Evolutionary conservation across 2,888 invertebrate genomes (phyloP).

Genomic region (Aricia artaxerxes): DNA sequence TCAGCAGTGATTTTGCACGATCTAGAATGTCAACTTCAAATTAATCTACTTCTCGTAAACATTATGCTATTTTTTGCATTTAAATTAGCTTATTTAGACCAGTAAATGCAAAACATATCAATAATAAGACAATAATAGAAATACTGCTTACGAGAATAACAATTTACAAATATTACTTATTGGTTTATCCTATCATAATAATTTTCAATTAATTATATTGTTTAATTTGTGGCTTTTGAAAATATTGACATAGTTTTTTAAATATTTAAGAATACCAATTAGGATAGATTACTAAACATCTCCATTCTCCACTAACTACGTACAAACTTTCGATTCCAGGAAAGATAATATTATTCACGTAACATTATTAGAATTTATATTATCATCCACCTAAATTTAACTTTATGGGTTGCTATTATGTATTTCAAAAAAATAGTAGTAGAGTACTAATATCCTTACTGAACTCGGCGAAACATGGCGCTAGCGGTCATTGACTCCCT

Average conservation of each 20-base stretch:
- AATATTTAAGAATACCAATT: neutral
- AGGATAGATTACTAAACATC: neutral
- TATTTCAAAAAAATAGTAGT: neutral
- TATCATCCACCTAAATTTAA: neutral
- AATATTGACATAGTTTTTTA: neutral
- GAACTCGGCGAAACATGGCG: too few relatives aligned
- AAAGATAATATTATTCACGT: neutral
- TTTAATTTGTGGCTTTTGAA: neutral
- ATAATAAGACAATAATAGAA: neutral
- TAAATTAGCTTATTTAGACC: neutral
- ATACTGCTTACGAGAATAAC: neutral
- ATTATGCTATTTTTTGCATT: neutral
- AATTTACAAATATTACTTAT: neutral
- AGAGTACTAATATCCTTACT: too few relatives aligned
- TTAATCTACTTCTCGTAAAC: neutral
- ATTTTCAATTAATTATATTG: neutral
- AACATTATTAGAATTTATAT: neutral
- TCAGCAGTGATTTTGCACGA: neutral
- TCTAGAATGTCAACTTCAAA: neutral
- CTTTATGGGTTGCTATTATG: too few relatives aligned
- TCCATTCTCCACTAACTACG: neutral
- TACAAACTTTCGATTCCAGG: neutral
- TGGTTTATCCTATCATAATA: neutral
- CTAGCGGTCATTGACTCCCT: too few relatives aligned
- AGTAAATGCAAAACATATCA: constrained; percentile 13